These are phyloP conservation scores for Reticulitermes speratus DNA, from an alignment of 1,140 invertebrate species.

Conservation along the genomic window DNA sequence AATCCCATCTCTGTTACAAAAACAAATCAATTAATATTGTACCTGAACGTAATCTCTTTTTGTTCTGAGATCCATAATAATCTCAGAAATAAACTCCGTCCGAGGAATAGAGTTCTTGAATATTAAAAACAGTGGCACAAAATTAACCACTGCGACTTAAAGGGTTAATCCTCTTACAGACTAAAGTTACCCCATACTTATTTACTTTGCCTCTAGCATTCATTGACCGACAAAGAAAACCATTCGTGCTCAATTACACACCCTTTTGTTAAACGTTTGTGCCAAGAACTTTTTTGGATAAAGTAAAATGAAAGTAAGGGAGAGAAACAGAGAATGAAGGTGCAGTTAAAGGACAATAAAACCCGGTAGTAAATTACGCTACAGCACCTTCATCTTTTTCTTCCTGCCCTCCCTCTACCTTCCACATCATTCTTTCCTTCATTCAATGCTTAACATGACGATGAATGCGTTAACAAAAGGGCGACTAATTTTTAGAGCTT, in stretches of 20 bases:
- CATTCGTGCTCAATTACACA: not conserved
- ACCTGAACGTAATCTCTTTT: no score
- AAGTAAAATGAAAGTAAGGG: not conserved
- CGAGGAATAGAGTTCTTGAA: no score
- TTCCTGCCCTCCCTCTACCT: not conserved
- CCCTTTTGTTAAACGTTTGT: not conserved
- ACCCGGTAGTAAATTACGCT: not conserved
- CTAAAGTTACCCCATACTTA: no score
- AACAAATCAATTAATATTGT: no score
- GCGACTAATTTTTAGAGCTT: not conserved
- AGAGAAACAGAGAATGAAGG: not conserved
- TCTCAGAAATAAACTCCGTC: no score
- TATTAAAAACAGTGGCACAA: no score
- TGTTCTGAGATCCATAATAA: no score
- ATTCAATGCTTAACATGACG: not conserved
- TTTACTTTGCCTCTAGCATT: not conserved
- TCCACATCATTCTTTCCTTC: constrained; percentile 8
- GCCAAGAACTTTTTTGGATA: constrained; percentile 1
- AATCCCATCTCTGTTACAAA: no score
- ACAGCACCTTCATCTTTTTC: not conserved
- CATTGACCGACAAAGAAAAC: not conserved
- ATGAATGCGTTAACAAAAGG: constrained; percentile 16
- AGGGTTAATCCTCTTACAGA: no score
- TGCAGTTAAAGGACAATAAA: constrained; percentile 13
- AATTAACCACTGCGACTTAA: no score